phyloP scores from a whole-genome alignment of 2,797 vertebrate genomes.

The Aotus griseimembra region DNA sequence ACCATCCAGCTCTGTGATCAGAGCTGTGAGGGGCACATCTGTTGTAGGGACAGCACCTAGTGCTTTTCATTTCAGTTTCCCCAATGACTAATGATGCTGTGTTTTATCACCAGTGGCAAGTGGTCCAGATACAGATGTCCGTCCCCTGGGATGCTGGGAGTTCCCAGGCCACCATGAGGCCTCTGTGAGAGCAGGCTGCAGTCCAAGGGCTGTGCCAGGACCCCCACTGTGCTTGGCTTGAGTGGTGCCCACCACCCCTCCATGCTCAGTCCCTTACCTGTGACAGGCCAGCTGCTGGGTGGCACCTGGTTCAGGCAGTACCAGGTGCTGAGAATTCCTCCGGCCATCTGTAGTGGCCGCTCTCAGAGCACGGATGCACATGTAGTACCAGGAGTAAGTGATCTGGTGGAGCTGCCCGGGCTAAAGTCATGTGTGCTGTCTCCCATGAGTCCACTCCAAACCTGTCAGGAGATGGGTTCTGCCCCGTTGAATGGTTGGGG shows the following conservation, averaged over 20 bases:
- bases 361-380: neutral
- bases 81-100: neutral
- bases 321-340: neutral
- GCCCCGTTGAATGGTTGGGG: neutral
- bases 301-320: neutral
- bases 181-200: neutral
- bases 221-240: neutral
- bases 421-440: neutral
- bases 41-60: neutral
- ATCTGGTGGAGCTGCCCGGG: neutral
- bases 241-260: neutral
- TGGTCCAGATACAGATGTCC: neutral
- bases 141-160: neutral
- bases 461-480: neutral
- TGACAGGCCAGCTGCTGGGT: neutral
- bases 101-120: neutral
- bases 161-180: neutral
- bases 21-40: neutral
- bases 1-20: neutral
- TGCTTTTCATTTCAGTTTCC: conserved; percentile 12
- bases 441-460: neutral
- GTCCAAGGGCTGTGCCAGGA: neutral
- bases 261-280: neutral
- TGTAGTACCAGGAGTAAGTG: neutral
- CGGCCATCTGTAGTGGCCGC: neutral